Conservation (phyloP, 1,140 invertebrate species). For the Drosophila guanche region DNA sequence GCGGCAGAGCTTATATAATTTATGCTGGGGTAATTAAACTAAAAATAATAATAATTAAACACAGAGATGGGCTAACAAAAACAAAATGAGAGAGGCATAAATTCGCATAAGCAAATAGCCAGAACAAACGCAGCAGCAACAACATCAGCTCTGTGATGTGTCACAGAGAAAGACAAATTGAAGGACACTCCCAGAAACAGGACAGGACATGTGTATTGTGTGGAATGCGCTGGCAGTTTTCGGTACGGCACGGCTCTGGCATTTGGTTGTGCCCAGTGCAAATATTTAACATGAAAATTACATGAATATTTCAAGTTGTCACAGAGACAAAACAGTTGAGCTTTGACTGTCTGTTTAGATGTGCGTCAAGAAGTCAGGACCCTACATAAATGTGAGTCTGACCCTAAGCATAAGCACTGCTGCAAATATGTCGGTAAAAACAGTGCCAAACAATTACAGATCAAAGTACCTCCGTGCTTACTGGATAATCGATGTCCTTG, state of each 20-base stretch:
- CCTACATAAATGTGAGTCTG: too few species aligned
- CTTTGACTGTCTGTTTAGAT: not conserved
- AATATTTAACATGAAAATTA: constrained; percentile 57
- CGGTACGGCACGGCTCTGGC: constrained; percentile 3
- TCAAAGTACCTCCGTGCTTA: too few species aligned
- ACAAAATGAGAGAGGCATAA: constrained; percentile 19
- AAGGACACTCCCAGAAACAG: constrained; percentile 28
- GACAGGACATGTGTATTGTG: constrained; percentile 31
- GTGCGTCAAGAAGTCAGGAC: too few species aligned
- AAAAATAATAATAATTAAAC: constrained; percentile 44
- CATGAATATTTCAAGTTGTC: constrained; percentile 55
- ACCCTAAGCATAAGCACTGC: too few species aligned
- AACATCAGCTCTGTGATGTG: not conserved
- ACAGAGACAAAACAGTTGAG: not conserved
- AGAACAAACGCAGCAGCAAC: constrained; percentile 1
- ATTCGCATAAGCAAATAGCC: constrained; percentile 34
- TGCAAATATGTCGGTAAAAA: not conserved
- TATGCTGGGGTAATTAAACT: constrained; percentile 46
- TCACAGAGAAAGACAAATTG: constrained; percentile 43
- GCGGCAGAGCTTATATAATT: constrained; percentile 30
- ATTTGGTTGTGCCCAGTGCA: constrained; percentile 20
- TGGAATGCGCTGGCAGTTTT: not conserved
- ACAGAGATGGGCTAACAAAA: constrained; percentile 15
- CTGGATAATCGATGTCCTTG: too few species aligned
- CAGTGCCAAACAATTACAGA: too few species aligned